Evolutionary conservation across 1,140 invertebrate genomes (phyloP).

Genomic region (Hesperophylax magnus): DNA sequence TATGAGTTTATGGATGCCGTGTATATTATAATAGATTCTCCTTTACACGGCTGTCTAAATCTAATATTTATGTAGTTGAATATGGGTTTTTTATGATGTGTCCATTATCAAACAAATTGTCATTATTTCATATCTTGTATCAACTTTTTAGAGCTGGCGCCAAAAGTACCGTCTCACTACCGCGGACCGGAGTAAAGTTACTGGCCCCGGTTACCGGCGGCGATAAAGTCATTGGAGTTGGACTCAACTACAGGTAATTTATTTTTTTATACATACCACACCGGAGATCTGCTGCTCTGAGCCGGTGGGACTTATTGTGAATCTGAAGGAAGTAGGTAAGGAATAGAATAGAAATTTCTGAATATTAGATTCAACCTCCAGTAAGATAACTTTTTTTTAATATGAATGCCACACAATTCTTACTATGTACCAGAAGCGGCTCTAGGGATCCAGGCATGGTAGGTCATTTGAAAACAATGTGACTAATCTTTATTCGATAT

Average conservation of each 20-base stretch:
- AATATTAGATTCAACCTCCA: no score
- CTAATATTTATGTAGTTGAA: background rate
- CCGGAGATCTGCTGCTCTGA: no score
- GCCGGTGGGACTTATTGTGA: no score
- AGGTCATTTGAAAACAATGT: no score
- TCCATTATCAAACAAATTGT: background rate
- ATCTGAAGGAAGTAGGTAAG: no score
- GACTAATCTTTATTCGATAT: no score
- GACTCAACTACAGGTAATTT: constrained; percentile 74
- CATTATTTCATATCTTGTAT: background rate
- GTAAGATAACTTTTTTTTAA: background rate
- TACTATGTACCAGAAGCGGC: no score
- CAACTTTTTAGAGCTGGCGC: constrained; percentile 55
- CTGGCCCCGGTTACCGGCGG: constrained; percentile 73
- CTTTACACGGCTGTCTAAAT: background rate
- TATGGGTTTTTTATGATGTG: background rate
- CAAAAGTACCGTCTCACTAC: constrained; percentile 57
- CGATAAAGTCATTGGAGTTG: constrained; percentile 80
- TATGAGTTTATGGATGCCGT: background rate
- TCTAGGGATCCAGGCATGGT: no score
- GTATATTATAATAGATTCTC: background rate
- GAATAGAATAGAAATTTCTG: no score
- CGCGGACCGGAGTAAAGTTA: constrained; percentile 64
- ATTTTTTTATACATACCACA: no score
- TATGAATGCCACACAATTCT: no score